phyloP scores from a whole-genome alignment of 1,140 invertebrate genomes.

The Copidosoma floridanum region DNA sequence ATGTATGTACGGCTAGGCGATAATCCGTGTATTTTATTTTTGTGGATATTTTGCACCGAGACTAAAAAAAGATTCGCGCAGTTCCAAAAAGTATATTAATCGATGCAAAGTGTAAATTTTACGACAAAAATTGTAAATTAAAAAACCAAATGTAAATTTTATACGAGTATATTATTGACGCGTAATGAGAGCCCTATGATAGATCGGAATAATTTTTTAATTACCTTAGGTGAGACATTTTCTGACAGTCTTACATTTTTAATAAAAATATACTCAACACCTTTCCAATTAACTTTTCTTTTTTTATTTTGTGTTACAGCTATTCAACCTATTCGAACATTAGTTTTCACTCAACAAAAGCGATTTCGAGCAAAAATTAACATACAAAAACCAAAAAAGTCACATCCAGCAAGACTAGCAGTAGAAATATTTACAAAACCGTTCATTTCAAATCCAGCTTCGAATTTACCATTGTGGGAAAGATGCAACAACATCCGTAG shows the following conservation, averaged over 20 bases:
- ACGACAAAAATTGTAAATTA: slow-evolving; percentile 21
- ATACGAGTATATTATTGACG: slow-evolving; percentile 24
- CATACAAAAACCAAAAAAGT: slow-evolving; percentile 67
- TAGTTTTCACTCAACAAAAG: slow-evolving; percentile 57
- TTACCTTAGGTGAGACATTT: slow-evolving; percentile 24
- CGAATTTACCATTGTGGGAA: slow-evolving; percentile 40
- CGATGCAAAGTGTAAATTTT: slow-evolving; percentile 11
- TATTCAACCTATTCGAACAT: slow-evolving; percentile 38
- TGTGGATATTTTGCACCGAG: slow-evolving; percentile 25
- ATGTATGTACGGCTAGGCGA: slow-evolving; percentile 11
- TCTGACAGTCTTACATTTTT: too few relatives aligned
- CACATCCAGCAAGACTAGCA: slow-evolving; percentile 64
- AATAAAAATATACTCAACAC: too few relatives aligned
- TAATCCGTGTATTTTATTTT: slow-evolving; percentile 41
- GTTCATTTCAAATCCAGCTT: slow-evolving; percentile 53
- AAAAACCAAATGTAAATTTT: slow-evolving; percentile 30
- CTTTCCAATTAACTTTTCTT: too few relatives aligned
- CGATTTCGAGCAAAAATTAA: slow-evolving; percentile 72
- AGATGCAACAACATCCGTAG: slow-evolving; percentile 36
- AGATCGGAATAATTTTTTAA: slow-evolving; percentile 10
- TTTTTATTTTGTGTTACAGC: slow-evolving; percentile 37
- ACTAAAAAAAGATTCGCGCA: slow-evolving; percentile 11
- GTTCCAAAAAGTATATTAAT: slow-evolving; percentile 15
- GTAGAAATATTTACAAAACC: slow-evolving; percentile 65
- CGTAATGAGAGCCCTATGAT: slow-evolving; percentile 14